Evolutionary conservation across 2,113 vertebrate genomes (phyloP), one percentile per base, ranked within the genome.

Genomic region (Brachypteracias leptosomus): DNA sequence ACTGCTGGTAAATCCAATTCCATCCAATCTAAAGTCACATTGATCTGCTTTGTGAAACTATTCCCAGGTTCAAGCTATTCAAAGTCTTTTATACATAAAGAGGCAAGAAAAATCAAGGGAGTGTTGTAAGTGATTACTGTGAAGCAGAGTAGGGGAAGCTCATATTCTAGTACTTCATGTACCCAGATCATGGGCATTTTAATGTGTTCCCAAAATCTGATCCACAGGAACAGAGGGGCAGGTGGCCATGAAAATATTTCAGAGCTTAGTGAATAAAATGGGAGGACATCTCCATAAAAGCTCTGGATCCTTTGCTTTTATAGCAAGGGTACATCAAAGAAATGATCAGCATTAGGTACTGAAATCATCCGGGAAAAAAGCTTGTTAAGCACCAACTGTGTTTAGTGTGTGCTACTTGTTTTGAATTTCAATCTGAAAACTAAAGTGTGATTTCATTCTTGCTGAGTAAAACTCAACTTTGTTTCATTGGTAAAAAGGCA

Each of bases 31-130:
- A 63, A 83, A 84, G 62, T 73, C 54, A 89, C 1, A 2, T 31
- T 91, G 57, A 89, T 82, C 66, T 70, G 19, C 28, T 89, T 89
- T 93, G 82, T 54, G 94, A 78, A 95, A 78, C n/a, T 82, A 51
- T 85, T 95, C 66, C 62, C 62, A 82, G 66, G 74, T 33, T 88
- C 54, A 92, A 87, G 40, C 57, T 73, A 66, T 88, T 76, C 13
- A 91, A 88, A 95, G 73, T 70, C 57, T 74, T 90, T 92, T 68
- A 67, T 22, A 71, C 7, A 29, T n/a, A n/a, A 79, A 75, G 51
- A 83, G 15, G 22, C 36, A 62, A 79, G 72, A 87, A 86, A 94
- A 86, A 79, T 75, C 22, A 83, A 79, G 36, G 40, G 13, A 92
- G 22, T 36, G 62, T 79, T 2, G 1, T 65, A 66, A 85, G 46